phyloP scores from a whole-genome alignment of 2,888 invertebrate genomes.

The Catonia carolina region DNA sequence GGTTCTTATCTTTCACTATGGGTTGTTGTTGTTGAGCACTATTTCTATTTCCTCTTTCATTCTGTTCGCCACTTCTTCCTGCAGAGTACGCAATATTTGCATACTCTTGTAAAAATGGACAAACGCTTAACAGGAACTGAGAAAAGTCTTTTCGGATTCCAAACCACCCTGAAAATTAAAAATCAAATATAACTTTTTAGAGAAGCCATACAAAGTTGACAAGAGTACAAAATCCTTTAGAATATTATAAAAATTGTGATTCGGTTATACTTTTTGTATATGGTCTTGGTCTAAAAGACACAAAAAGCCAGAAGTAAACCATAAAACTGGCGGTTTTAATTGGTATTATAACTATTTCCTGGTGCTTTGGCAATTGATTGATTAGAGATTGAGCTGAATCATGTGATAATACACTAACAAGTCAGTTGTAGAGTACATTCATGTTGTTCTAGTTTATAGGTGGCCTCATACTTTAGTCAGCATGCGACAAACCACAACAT shows the following conservation, averaged over 20 bases:
- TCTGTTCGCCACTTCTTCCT: conserved; percentile 41
- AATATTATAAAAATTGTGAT: not conserved
- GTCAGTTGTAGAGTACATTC: no score
- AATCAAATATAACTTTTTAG: conserved; percentile 16
- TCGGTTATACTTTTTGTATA: not conserved
- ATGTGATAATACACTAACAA: no score
- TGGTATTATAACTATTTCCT: no score
- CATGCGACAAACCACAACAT: no score
- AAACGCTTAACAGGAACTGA: conserved; percentile 87
- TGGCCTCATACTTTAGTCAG: no score
- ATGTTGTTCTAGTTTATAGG: no score
- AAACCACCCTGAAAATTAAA: conserved; percentile 84
- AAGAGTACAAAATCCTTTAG: not conserved
- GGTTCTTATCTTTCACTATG: conserved; percentile 47
- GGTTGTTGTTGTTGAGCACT: conserved; percentile 30
- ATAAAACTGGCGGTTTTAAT: no score
- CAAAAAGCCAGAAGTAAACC: no score
- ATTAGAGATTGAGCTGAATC: no score
- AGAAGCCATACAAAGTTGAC: no score
- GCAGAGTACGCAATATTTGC: conserved; percentile 94
- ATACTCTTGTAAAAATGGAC: conserved; percentile 94
- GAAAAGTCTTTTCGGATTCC: conserved; percentile 97
- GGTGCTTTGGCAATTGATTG: no score
- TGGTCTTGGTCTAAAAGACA: not conserved
- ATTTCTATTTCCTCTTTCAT: conserved; percentile 39